These are phyloP conservation scores for Scaptodrosophila latifasciaeformis DNA, from an alignment of 2,888 invertebrate species.

Conservation along the genomic window DNA sequence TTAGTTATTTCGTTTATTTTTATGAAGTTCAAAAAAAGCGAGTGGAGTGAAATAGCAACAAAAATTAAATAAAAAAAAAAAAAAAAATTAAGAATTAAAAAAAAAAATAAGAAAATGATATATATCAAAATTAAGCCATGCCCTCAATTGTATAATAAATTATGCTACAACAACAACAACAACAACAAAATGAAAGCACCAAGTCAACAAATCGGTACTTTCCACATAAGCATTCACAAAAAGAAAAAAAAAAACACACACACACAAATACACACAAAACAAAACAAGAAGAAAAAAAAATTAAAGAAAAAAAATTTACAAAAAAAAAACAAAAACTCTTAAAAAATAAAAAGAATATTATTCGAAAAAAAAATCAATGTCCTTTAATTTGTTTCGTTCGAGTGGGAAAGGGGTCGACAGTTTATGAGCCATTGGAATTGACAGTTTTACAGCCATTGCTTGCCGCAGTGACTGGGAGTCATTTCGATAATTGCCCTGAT, in stretches of 20 bases:
- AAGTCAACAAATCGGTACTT: conserved; percentile 59
- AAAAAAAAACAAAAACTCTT: conserved; percentile 55
- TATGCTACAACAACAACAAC: conserved; percentile 42
- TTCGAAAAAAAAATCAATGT: conserved; percentile 51
- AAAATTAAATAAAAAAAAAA: conserved; percentile 13
- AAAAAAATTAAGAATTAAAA: conserved; percentile 23
- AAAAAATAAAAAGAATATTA: conserved; percentile 53
- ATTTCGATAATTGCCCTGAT: not conserved
- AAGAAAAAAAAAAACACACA: conserved; percentile 31
- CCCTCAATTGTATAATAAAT: conserved; percentile 72
- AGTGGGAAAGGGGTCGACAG: conserved; percentile 4
- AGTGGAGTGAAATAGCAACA: conserved; percentile 15
- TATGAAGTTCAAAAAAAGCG: conserved; percentile 14
- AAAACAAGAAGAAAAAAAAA: conserved; percentile 43
- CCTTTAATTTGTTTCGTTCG: conserved; percentile 53
- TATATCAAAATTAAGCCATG: conserved; percentile 63
- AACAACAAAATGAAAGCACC: conserved; percentile 47
- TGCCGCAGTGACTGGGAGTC: too few species aligned
- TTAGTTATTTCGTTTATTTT: conserved; percentile 51
- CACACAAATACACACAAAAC: conserved; percentile 38
- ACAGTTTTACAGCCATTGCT: conserved; percentile 52
- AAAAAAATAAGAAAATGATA: conserved; percentile 24
- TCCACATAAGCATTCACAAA: conserved; percentile 48
- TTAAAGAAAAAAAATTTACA: conserved; percentile 48
- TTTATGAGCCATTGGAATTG: conserved; percentile 41